phyloP scores from a whole-genome alignment of 1,140 invertebrate genomes.

The Oncopeltus fasciatus region DNA sequence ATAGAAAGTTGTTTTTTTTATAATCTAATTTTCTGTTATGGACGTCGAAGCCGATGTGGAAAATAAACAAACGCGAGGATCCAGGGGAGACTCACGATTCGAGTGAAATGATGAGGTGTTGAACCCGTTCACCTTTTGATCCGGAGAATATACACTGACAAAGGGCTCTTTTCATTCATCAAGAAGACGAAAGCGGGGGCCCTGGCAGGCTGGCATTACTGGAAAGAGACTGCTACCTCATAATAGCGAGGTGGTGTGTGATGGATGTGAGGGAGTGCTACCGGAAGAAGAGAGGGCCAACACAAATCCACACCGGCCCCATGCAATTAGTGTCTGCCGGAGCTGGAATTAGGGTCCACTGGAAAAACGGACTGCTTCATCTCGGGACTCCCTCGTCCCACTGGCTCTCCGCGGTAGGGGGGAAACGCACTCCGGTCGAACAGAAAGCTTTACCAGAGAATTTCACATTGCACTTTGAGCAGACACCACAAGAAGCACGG shows the following conservation, averaged over 20 bases:
- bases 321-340: neutral
- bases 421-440: neutral
- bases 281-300: neutral
- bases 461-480: too few relatives aligned
- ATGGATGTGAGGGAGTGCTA: neutral
- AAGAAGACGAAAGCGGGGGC: too few relatives aligned
- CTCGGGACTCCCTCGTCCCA: too few relatives aligned
- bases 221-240: conserved; percentile 4
- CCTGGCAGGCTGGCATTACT: neutral
- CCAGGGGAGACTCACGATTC: too few relatives aligned
- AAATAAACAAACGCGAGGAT: too few relatives aligned
- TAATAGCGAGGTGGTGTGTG: neutral
- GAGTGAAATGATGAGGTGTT: neutral
- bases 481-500: too few relatives aligned
- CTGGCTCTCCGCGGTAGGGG: too few relatives aligned
- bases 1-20: too few relatives aligned
- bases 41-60: too few relatives aligned
- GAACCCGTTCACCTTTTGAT: neutral
- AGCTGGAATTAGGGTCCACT: neutral
- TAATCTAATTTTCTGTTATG: too few relatives aligned
- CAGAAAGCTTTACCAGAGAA: neutral
- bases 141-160: neutral
- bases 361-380: neutral
- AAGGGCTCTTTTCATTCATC: conserved; percentile 1
- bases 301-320: neutral